Conservation (phyloP, 64 coral and sea anemone genomes). For the Montipora cactus region DNA sequence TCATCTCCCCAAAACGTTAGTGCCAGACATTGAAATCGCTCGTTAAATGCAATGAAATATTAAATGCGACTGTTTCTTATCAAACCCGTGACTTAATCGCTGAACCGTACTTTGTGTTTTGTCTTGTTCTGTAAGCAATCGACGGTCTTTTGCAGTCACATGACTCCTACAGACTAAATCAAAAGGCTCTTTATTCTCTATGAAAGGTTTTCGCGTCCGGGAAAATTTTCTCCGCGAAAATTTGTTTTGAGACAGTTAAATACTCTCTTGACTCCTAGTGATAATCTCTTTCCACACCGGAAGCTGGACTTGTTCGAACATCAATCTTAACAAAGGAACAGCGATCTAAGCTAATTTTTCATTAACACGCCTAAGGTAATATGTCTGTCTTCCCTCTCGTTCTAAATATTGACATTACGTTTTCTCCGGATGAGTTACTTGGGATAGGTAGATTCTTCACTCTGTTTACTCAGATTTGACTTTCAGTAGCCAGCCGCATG, state of each 20-base stretch:
- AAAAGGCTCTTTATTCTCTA: slow-evolving; percentile 21
- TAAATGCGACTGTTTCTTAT: not conserved
- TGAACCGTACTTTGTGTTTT: not conserved
- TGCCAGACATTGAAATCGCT: not conserved
- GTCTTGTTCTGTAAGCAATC: slow-evolving; percentile 19
- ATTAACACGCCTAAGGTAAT: slow-evolving; percentile 57
- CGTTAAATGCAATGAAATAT: not conserved
- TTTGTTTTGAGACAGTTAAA: slow-evolving; percentile 39
- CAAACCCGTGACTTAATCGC: not conserved
- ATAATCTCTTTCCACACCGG: slow-evolving; percentile 85
- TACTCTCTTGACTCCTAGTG: slow-evolving; percentile 52
- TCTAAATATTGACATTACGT: slow-evolving; percentile 41
- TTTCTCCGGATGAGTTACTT: not conserved
- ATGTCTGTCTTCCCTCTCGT: slow-evolving; percentile 26
- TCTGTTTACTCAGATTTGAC: not conserved
- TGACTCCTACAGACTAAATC: not conserved
- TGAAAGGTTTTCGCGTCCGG: slow-evolving; percentile 5
- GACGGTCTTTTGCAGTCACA: slow-evolving; percentile 25
- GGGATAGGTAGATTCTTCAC: not conserved
- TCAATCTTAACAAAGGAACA: slow-evolving; percentile 88
- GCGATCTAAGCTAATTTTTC: slow-evolving; percentile 96
- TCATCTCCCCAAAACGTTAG: not conserved
- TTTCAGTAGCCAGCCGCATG: not conserved
- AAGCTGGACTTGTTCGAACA: slow-evolving; percentile 96
- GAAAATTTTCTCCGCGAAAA: slow-evolving; percentile 30